Base-by-base conservation (phyloP, 2,888 invertebrate genomes). In the Stomorhina lunata region DNA sequence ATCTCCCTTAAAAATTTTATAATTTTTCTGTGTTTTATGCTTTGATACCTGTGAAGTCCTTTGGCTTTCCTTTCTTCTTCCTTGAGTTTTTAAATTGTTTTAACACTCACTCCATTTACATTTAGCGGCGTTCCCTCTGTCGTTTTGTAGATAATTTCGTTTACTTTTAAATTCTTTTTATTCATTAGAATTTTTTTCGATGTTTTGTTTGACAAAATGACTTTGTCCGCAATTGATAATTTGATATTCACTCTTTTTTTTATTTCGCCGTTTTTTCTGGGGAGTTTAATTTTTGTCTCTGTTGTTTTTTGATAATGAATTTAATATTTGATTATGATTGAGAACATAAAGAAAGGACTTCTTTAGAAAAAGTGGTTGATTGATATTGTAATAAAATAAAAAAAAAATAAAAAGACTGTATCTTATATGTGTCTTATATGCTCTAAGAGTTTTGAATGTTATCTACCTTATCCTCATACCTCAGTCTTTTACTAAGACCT, bases 181-280 rank as follows among this genome's bases (percentile, higher is more conserved):
- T 55, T 32, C 15, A 20, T 57, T 7, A 2, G 20, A 15, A 34
- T 75, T 57, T 45, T 15, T 48, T 82, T 66, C 68, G 80, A 48
- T 53, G 17, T 72, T 65, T 40, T 80, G 65, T 77, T 78, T 82
- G 77, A 81, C 81, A 76, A 85, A 84, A 77, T 84, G 83, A 85
- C 85, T 80, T 80, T 84, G 84, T 85, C 85, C 88, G 86, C 87
- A 86, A 85, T 86, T 88, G 88, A 90, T 87, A 90, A 89, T 89
- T 88, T 89, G 89, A 89, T 90, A 89, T 89, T 86, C 86, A 86
- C 83, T 75, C 81, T 73, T 71, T 48, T 66, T n/a, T 66, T 68
- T 76, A 25, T 37, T 25, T 78, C 20, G 20, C 72, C 73, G 69
- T 66, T 43, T 65, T 68, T 81, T 32, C n/a, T 48, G 50, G 57